A percentile compares a stretch with the other conserved stretches of the same genome.
Evolutionary conservation across 2,888 invertebrate species (phyloP).

Genomic region (Lathronympha strigana): DNA sequence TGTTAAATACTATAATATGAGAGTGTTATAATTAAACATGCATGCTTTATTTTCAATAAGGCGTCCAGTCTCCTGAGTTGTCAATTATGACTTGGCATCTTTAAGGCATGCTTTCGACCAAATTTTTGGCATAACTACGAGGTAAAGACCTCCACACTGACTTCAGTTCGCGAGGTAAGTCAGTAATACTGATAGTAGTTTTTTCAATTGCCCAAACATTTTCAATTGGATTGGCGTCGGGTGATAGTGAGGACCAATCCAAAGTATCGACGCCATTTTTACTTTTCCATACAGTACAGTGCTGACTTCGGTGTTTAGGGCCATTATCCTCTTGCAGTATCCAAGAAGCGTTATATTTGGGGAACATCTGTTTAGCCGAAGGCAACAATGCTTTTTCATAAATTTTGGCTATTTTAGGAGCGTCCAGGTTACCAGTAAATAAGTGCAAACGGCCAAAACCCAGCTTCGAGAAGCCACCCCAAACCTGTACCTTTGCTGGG

Average conservation of each 20-base stretch:
- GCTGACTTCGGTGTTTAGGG: no score
- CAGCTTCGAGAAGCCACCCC: neutral
- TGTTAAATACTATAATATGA: no score
- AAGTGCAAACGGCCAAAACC: neutral
- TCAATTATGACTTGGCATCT: no score
- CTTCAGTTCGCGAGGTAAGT: constrained; percentile 15
- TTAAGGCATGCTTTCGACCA: no score
- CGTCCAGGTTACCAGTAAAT: neutral
- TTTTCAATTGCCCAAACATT: neutral
- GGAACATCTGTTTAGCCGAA: no score
- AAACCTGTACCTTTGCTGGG: neutral
- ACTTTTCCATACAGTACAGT: constrained; percentile 45
- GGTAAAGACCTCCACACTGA: constrained; percentile 20
- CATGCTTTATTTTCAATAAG: neutral
- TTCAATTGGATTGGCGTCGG: constrained; percentile 1
- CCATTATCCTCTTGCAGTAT: no score
- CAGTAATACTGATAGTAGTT: neutral
- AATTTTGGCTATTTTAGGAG: no score
- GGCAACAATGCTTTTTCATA: no score
- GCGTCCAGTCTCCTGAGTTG: no score
- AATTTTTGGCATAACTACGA: neutral
- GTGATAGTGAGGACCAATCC: constrained; percentile 1
- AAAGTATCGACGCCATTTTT: constrained; percentile 8
- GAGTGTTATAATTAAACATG: neutral
- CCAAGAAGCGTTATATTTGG: no score